Base-by-base conservation (phyloP, 2,888 invertebrate genomes). In the Archips xylosteana region DNA sequence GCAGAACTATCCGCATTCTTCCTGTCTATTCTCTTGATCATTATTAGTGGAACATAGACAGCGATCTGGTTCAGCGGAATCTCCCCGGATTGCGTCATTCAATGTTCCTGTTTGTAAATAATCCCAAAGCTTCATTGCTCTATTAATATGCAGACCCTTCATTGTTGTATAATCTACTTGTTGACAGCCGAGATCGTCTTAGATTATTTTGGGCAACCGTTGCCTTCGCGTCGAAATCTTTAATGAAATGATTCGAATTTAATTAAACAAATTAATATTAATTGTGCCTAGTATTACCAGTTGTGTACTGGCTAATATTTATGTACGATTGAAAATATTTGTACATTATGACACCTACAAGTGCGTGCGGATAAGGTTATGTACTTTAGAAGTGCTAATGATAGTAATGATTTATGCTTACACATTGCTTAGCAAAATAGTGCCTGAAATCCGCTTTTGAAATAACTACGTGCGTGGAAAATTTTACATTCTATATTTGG, bases 241-340 rank as follows among this genome's bases (percentile, higher is more conserved):
- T 78, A 83, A 85, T 80, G 81, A 80, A n/a, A n/a, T n/a, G n/a
- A n/a, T n/a, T n/a, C n/a, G 76, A 78, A 79, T 82, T 78, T 85
- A 87, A 84, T 81, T 81, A 80, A 81, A 80, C 79, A 81, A 87
- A 87, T 85, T 78, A 85, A 85, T 79, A 79, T 83, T 85, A 86
- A 90, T 88, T 87, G 83, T 77, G 76, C 75, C 59, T 32, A 23
- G 10, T 76, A 77, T 13, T 64, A n/a, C 2, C 42, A 12, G 36
- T 54, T 71, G 51, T 67, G 54, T 61, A 71, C 45, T 54, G 57
- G 32, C 4, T 10, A 23, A 10, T 32, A 5, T 9, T 15, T 12
- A 51, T 51, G 2, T 32, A n/a, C 23, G 34, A 59, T 36, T 36
- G 36, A n/a, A 60, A n/a, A 34, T n/a, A 60, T 61, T 15, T 61